phyloP scores from a whole-genome alignment of 2,113 vertebrate genomes.

The Myotis yumanensis region DNA sequence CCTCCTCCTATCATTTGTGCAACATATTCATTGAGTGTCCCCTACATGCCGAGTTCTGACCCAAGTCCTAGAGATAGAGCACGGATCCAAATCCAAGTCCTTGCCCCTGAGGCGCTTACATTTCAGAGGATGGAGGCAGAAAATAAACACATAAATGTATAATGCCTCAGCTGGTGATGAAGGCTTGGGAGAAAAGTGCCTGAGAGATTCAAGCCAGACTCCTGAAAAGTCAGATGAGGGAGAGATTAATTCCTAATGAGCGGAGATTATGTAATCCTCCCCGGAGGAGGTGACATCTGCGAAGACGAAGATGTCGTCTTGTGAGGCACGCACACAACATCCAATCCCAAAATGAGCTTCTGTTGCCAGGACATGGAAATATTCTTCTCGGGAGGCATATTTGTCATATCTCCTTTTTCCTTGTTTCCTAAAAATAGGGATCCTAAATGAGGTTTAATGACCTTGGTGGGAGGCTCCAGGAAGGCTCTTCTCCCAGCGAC shows the following conservation, averaged over 20 bases:
- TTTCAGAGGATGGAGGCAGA: neutral
- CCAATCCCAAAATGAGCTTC: neutral
- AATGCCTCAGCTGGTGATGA: neutral
- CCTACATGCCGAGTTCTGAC: rapidly evolving
- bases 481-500: neutral
- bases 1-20: neutral
- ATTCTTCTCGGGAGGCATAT: neutral
- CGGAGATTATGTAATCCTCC: neutral
- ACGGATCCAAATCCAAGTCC: neutral
- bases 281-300: neutral
- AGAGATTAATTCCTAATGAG: neutral
- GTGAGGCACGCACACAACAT: neutral
- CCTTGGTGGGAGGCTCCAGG: neutral
- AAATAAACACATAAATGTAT: neutral
- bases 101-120: neutral
- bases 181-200: neutral
- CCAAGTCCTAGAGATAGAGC: neutral
- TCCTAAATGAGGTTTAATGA: neutral
- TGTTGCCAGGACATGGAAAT: neutral
- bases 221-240: neutral
- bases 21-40: neutral
- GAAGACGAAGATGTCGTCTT: neutral
- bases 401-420: too few relatives aligned
- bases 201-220: neutral
- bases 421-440: neutral